phyloP scores from a whole-genome alignment of 1,140 invertebrate species.

The Varroa destructor region DNA sequence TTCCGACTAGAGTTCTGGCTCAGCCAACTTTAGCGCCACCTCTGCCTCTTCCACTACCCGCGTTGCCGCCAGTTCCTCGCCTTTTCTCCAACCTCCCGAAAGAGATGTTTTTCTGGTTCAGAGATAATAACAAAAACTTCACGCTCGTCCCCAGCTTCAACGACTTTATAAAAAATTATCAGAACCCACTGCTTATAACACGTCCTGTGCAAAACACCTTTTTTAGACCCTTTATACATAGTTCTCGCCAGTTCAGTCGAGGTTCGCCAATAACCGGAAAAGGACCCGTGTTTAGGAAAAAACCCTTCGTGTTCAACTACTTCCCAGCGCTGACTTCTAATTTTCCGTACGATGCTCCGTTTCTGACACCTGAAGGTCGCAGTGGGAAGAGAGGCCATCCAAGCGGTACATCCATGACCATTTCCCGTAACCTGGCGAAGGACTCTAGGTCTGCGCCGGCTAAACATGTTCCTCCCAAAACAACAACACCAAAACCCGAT shows the following conservation, averaged over 20 bases:
- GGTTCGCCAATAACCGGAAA: not conserved
- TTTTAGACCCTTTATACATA: not conserved
- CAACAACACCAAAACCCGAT: not conserved
- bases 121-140: slow-evolving; percentile 1
- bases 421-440: not conserved
- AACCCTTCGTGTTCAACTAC: not conserved
- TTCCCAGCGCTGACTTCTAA: not conserved
- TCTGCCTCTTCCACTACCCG: not conserved
- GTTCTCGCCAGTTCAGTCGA: not conserved
- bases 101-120: slow-evolving; percentile 24
- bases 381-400: not conserved
- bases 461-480: not conserved
- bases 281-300: no score
- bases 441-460: not conserved
- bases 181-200: slow-evolving; percentile 9
- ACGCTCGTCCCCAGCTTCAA: slow-evolving; percentile 2
- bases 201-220: slow-evolving; percentile 12
- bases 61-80: not conserved
- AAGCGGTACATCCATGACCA: not conserved
- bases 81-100: not conserved
- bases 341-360: not conserved
- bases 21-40: slow-evolving; percentile 1
- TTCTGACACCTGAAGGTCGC: not conserved
- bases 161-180: slow-evolving; percentile 19
- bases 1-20: not conserved